These are phyloP conservation scores for Octomys mimax DNA, from an alignment of 2,797 vertebrate genomes.

Conservation along the genomic window DNA sequence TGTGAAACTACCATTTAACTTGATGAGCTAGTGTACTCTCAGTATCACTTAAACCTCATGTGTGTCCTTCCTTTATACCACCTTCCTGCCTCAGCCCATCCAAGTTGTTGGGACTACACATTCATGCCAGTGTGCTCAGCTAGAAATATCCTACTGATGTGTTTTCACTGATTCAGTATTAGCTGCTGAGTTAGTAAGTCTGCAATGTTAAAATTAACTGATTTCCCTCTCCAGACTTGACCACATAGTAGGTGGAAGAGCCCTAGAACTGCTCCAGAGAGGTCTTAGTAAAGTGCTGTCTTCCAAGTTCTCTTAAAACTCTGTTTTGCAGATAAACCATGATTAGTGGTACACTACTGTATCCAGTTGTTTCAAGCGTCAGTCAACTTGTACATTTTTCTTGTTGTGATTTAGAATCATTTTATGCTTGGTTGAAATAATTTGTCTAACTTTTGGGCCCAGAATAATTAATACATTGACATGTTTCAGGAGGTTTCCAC, in stretches of 20 bases:
- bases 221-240: background rate
- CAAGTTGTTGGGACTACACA: background rate
- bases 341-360: constrained; percentile 32
- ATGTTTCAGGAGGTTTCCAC: constrained; percentile 32
- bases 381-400: constrained; percentile 56
- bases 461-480: constrained; percentile 53
- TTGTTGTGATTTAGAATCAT: constrained; percentile 49
- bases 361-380: constrained; percentile 15
- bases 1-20: background rate
- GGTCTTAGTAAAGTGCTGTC: background rate
- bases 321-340: constrained; percentile 50
- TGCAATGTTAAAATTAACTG: constrained; percentile 57
- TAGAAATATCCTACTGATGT: background rate
- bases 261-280: background rate
- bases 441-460: constrained; percentile 39
- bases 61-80: background rate
- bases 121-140: no score
- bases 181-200: constrained; percentile 42
- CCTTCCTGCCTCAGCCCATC: background rate
- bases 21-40: background rate
- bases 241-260: background rate
- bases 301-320: constrained; percentile 44
- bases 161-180: constrained; percentile 35
- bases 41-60: background rate
- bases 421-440: constrained; percentile 16